Percentiles rank a stretch among this genome's conserved stretches.
Conservation (phyloP, 2,797 vertebrate species). For the Geotrypetes seraphini region DNA sequence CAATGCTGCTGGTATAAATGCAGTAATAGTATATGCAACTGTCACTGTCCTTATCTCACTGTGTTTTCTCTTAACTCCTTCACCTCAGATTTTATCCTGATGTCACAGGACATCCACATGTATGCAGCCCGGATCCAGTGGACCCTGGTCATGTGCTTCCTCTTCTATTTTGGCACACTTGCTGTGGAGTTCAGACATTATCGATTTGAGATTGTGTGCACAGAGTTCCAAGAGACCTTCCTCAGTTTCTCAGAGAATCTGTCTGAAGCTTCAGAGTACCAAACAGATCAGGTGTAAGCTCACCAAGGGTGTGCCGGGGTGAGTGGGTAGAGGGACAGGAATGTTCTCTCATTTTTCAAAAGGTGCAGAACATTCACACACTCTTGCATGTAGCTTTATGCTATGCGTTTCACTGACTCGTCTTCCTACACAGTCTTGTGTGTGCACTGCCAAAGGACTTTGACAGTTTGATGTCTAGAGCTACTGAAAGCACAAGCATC, state of each 20-base stretch:
- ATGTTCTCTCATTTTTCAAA: too few relatives aligned
- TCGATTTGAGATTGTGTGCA: conserved; percentile 63
- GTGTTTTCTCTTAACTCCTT: rapidly evolving
- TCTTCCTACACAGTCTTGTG: conserved; percentile 13
- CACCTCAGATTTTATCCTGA: conserved; percentile 63
- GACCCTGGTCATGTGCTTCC: conserved; percentile 79
- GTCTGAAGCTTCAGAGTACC: conserved; percentile 57
- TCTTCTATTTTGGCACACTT: conserved; percentile 70
- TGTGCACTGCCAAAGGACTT: conserved; percentile 10
- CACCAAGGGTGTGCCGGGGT: conserved; percentile 2
- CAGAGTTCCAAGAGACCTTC: conserved; percentile 64
- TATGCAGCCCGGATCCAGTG: conserved; percentile 74
- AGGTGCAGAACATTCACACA: conserved; percentile 11
- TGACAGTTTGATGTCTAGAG: background rate
- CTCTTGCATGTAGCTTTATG: conserved; percentile 23
- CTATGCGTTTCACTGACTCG: conserved; percentile 12
- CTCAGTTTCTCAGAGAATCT: conserved; percentile 64
- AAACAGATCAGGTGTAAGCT: conserved; percentile 58
- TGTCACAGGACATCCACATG: conserved; percentile 55
- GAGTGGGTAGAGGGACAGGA: background rate
- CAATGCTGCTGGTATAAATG: too few relatives aligned
- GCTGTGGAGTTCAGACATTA: conserved; percentile 79
- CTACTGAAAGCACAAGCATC: background rate
- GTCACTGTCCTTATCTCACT: background rate
- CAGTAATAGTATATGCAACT: too few relatives aligned